Evolutionary conservation across 2,113 vertebrate species (phyloP).

Genomic region (Toxotes chatareus): DNA sequence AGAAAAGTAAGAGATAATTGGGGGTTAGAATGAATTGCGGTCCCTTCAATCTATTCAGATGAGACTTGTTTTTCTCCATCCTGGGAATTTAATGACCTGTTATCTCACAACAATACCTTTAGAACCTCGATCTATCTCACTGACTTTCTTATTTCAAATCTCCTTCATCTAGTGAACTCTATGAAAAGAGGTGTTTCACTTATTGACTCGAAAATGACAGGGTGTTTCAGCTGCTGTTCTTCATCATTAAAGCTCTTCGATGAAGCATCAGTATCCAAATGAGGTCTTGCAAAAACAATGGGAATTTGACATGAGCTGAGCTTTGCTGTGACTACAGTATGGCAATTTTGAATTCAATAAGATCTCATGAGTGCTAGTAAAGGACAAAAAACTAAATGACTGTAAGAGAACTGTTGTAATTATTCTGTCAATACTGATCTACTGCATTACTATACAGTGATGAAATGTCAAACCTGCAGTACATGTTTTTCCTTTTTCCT

Average conservation of each 20-base stretch:
- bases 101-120: conserved; percentile 9
- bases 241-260: conserved; percentile 46
- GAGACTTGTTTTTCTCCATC: neutral
- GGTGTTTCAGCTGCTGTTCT: conserved; percentile 59
- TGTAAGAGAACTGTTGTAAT: conserved; percentile 26
- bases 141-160: conserved; percentile 33
- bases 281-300: conserved; percentile 32
- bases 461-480: neutral
- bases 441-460: neutral
- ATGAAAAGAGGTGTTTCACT: conserved; percentile 49
- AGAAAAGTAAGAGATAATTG: conserved; percentile 11
- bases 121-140: conserved; percentile 17
- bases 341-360: conserved; percentile 27
- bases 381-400: conserved; percentile 1
- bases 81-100: conserved; percentile 18
- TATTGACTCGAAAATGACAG: conserved; percentile 60
- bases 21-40: neutral
- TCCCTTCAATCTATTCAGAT: conserved; percentile 19
- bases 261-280: conserved; percentile 63
- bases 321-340: neutral
- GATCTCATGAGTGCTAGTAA: neutral
- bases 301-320: conserved; percentile 36
- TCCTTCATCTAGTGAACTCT: conserved; percentile 16
- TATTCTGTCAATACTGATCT: conserved; percentile 40
- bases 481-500: neutral